Evolutionary conservation across 2,888 invertebrate genomes (phyloP).

Genomic region (Mycogona germanica): DNA sequence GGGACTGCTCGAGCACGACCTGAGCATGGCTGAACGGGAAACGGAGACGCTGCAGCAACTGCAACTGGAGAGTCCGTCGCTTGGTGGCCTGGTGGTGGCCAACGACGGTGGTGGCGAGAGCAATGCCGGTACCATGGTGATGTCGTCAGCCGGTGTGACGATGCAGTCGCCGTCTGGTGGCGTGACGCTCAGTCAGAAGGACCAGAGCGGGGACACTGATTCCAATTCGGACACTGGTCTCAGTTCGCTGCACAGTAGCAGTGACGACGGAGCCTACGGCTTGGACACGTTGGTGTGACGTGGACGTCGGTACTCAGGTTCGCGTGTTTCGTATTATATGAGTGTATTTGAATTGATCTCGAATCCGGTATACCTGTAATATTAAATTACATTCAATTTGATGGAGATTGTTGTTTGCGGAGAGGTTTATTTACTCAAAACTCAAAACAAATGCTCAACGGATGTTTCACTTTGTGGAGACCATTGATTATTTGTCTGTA

Average conservation of each 20-base stretch:
- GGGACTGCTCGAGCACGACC: slow-evolving; percentile 26
- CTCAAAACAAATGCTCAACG: no score
- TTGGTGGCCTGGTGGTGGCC: not conserved
- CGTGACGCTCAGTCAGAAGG: slow-evolving; percentile 7
- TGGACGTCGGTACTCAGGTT: no score
- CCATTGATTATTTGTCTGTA: no score
- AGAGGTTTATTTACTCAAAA: no score
- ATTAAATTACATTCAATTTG: no score
- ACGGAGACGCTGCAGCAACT: slow-evolving; percentile 22
- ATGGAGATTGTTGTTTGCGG: no score
- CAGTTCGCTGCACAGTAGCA: slow-evolving; percentile 39
- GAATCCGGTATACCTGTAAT: no score
- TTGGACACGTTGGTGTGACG: slow-evolving; percentile 35
- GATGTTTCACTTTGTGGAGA: no score
- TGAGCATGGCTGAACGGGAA: slow-evolving; percentile 27
- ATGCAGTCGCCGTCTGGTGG: not conserved
- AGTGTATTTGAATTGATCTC: no score
- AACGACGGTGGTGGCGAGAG: no score
- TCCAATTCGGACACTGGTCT: slow-evolving; percentile 41
- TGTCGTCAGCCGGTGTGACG: slow-evolving; percentile 3
- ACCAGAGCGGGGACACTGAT: slow-evolving; percentile 30
- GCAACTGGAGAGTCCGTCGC: not conserved
- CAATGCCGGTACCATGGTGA: not conserved
- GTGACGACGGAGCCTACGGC: slow-evolving; percentile 33
- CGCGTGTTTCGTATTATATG: no score